Conservation (phyloP, 2,797 vertebrate species). For the Myripristis murdjan region DNA sequence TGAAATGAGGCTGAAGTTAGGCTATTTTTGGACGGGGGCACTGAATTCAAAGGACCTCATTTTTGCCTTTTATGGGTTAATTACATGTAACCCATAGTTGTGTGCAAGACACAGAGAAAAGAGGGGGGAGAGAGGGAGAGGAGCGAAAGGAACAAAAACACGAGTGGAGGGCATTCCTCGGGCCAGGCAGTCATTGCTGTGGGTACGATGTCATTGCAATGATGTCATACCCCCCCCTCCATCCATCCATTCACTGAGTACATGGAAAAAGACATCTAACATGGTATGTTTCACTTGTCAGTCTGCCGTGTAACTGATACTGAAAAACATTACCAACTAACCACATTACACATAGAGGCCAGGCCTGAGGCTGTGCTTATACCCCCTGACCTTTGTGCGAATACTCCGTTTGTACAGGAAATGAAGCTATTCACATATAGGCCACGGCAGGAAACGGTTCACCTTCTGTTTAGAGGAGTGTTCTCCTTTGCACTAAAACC, state of each 20-base stretch:
- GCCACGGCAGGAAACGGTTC: slow-evolving; percentile 54
- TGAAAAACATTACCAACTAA: slow-evolving; percentile 36
- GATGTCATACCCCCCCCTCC: slow-evolving; percentile 57
- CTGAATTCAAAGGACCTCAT: slow-evolving; percentile 55
- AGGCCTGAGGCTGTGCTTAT: neutral
- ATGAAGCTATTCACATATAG: slow-evolving; percentile 17
- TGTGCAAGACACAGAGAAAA: slow-evolving; percentile 47
- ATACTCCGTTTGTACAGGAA: slow-evolving; percentile 57
- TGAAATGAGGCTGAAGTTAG: slow-evolving; percentile 45
- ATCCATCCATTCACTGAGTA: slow-evolving; percentile 44
- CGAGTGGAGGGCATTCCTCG: slow-evolving; percentile 71
- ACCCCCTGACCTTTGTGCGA: slow-evolving; percentile 36
- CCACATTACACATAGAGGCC: slow-evolving; percentile 9
- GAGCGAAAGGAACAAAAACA: slow-evolving; percentile 54
- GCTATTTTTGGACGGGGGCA: slow-evolving; percentile 70
- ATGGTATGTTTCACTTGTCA: slow-evolving; percentile 47
- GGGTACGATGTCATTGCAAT: slow-evolving; percentile 73
- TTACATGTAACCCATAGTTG: slow-evolving; percentile 70
- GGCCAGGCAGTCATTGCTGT: slow-evolving; percentile 73
- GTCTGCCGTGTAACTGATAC: slow-evolving; percentile 38
- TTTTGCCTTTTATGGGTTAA: slow-evolving; percentile 79
- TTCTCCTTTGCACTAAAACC: neutral
- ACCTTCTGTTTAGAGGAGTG: slow-evolving; percentile 22
- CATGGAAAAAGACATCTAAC: slow-evolving; percentile 46
- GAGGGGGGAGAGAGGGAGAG: slow-evolving; percentile 1